phyloP scores from a whole-genome alignment of 2,888 invertebrate genomes.

The Rambutsinella grinnellia region DNA sequence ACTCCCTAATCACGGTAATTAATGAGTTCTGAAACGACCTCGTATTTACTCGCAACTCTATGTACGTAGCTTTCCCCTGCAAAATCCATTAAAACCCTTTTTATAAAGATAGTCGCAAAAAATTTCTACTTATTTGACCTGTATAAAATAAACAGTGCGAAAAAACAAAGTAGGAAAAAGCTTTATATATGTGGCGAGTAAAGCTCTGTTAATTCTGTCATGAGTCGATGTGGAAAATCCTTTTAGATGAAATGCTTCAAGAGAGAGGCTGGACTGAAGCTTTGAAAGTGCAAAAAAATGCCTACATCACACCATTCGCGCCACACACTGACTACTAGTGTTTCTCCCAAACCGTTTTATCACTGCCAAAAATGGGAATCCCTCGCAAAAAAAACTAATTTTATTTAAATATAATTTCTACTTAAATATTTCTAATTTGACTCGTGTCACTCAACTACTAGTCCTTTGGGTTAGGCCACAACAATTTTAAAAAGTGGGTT shows the following conservation, averaged over 20 bases:
- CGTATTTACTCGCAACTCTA: neutral
- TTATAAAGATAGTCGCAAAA: neutral
- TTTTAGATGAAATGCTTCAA: neutral
- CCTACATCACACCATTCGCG: no score
- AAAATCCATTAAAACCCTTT: neutral
- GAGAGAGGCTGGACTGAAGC: slow-evolving; percentile 12
- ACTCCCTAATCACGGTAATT: slow-evolving; percentile 53
- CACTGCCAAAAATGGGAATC: no score
- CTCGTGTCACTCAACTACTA: no score
- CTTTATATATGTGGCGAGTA: no score
- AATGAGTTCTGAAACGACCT: slow-evolving; percentile 39
- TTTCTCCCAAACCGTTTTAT: no score
- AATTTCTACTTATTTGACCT: neutral
- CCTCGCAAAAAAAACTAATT: no score
- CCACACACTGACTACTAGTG: neutral
- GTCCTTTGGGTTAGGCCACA: no score
- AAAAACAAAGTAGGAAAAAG: neutral
- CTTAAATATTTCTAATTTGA: no score
- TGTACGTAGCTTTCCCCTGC: neutral
- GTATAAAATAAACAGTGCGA: neutral
- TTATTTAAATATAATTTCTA: no score
- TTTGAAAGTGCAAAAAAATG: slow-evolving; percentile 27
- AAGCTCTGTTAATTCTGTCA: no score
- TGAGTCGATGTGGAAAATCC: no score
- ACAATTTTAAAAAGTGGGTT: no score